phyloP scores from a whole-genome alignment of 2,888 invertebrate species.

The Microplitis deprimator region DNA sequence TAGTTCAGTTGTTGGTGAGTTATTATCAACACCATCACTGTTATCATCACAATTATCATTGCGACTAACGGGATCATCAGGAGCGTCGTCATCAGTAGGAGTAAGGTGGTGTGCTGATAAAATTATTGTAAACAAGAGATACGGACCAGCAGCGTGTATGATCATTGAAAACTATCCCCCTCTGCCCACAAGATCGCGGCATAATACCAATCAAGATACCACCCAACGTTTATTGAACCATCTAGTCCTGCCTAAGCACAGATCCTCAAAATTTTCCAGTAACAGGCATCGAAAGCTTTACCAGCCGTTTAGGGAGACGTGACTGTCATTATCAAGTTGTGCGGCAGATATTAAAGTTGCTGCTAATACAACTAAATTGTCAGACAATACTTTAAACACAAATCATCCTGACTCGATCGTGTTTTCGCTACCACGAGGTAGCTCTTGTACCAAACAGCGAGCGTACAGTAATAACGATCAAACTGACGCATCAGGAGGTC shows the following conservation, averaged over 20 bases:
- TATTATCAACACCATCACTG: neutral
- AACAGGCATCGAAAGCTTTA: conserved; percentile 95
- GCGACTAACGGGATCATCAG: conserved; percentile 58
- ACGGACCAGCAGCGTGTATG: conserved; percentile 71
- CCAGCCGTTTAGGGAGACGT: conserved; percentile 97
- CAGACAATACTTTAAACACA: conserved; percentile 63
- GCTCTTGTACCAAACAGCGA: conserved; percentile 57
- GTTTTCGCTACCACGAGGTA: conserved; percentile 63
- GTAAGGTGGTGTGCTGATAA: conserved; percentile 61
- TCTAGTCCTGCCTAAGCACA: conserved; percentile 72
- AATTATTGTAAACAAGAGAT: conserved; percentile 66
- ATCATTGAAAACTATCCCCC: conserved; percentile 70
- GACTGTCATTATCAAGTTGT: conserved; percentile 77
- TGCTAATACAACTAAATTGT: neutral
- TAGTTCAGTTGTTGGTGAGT: neutral
- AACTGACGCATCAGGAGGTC: conserved; percentile 63
- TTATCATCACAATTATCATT: neutral
- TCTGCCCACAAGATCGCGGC: conserved; percentile 70
- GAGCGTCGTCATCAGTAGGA: conserved; percentile 59
- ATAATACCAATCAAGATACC: conserved; percentile 69
- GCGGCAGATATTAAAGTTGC: conserved; percentile 55
- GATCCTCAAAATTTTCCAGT: conserved; percentile 95
- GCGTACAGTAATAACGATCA: conserved; percentile 61
- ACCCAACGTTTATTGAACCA: conserved; percentile 69
- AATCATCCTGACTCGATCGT: conserved; percentile 69